Evolutionary conservation across 2,113 vertebrate species (phyloP).

Genomic region (Stomatorhinus ivindoensis): DNA sequence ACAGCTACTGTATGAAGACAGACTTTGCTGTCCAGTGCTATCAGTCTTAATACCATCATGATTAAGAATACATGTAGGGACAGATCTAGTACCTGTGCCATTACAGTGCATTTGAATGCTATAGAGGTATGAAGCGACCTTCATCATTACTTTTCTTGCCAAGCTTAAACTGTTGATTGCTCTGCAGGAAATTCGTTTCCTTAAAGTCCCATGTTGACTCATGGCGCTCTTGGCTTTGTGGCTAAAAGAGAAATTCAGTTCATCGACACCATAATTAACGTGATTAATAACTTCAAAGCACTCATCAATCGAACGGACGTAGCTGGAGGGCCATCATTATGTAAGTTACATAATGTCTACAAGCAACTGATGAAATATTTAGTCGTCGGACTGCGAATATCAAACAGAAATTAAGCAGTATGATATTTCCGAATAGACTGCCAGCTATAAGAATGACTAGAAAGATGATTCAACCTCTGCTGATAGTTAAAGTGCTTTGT

Average conservation of each 20-base stretch:
- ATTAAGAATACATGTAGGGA: background rate
- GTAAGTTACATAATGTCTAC: background rate
- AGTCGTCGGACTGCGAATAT: background rate
- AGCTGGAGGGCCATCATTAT: background rate
- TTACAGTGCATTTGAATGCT: background rate
- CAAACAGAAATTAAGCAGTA: background rate
- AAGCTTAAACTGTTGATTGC: background rate
- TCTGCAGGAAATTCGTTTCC: background rate
- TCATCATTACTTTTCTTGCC: background rate
- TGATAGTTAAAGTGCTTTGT: background rate
- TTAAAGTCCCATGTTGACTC: background rate
- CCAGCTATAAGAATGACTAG: background rate
- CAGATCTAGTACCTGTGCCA: background rate
- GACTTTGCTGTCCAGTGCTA: background rate
- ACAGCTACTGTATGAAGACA: background rate
- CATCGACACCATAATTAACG: slow-evolving; percentile 1
- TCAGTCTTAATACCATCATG: background rate
- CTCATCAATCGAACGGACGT: background rate
- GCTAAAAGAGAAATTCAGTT: slow-evolving; percentile 1
- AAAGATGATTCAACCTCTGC: background rate
- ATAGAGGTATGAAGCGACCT: background rate
- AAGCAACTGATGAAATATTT: background rate
- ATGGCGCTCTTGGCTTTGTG: background rate
- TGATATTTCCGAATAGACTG: slow-evolving; percentile 3
- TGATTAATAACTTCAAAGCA: background rate